Evolutionary conservation across 1,140 invertebrate species (phyloP).

Genomic region (Apocrypta bakeri): DNA sequence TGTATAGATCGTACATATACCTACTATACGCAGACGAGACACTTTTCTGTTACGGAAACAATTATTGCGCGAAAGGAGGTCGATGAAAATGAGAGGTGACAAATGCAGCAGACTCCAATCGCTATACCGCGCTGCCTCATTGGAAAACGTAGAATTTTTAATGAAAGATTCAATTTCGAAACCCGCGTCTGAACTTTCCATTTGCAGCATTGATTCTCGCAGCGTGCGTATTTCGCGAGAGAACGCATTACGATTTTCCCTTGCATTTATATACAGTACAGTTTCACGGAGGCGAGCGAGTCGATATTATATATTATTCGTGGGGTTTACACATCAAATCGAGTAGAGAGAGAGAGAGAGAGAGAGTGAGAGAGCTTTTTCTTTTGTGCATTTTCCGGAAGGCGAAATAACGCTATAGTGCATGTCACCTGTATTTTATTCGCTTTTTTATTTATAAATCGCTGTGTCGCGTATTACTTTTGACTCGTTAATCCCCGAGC

Average conservation of each 20-base stretch:
- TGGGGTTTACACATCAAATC: conserved; percentile 25
- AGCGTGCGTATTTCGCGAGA: neutral
- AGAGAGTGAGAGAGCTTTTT: conserved; percentile 53
- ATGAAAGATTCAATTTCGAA: neutral
- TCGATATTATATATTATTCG: neutral
- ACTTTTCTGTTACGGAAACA: neutral
- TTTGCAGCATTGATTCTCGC: neutral
- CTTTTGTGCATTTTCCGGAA: conserved; percentile 54
- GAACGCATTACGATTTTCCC: too few species aligned
- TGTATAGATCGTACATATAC: too few species aligned
- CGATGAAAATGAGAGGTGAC: neutral
- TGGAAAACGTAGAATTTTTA: neutral
- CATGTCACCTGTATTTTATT: neutral
- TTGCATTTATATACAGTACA: too few species aligned
- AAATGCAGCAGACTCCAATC: neutral
- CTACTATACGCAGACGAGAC: too few species aligned
- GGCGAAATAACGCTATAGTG: conserved; percentile 52
- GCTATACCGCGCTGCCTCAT: accelerated
- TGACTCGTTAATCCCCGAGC: neutral
- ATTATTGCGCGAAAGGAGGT: neutral
- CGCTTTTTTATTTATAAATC: conserved; percentile 17
- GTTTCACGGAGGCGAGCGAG: too few species aligned
- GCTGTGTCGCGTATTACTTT: neutral
- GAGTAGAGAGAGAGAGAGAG: neutral
- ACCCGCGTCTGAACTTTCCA: neutral